Base-by-base conservation (phyloP, 2,113 vertebrate species). In the Bujurquina vittata region DNA sequence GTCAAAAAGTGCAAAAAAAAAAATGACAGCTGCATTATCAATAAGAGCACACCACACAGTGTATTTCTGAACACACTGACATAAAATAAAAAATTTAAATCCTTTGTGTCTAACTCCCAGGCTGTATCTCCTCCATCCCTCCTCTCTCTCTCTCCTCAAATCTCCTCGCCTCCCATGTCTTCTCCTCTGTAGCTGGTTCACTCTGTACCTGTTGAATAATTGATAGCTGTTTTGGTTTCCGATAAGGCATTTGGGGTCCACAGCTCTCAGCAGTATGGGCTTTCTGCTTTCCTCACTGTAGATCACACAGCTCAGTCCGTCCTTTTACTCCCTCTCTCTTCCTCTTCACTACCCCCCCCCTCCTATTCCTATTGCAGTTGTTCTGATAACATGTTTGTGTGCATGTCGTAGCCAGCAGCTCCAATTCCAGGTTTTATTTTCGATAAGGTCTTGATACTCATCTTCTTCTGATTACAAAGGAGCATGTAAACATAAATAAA, bases 151-250 rank as follows among this genome's bases (percentile, higher is more conserved):
- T 58, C 57, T 43, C 49, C 17, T 87, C 86, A 79, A 86, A 86
- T 80, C 87, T 84, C 77, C 88, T 84, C 88, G 85, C 91, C 89
- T 86, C 84, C 85, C 88, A 84, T 87, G 86, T 88, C 86, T 86
- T 88, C 87, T 90, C 83, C 84, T 87, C 84, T 90, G 84, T 88
- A 88, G 91, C 89, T 82, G 78, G 76, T 89, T 91, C 88, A 29
- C 91, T 89, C 88, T 90, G 91, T 93, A 92, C 91, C 92, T 92
- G 91, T 91, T 94, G 91, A 94, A 94, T 94, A 93, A 94, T 94
- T 94, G 91, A 94, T 94, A 33, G 89, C 63, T 93, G 92, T 94
- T 94, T 92, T 93, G 93, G 91, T 91, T 92, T 88, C 63, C 61
- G 91, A 92, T 90, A 91, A 93, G 92, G 84, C 86, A 37, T 91